Evolutionary conservation across 2,113 vertebrate species (phyloP).

Genomic region (Triplophysa dalaica): DNA sequence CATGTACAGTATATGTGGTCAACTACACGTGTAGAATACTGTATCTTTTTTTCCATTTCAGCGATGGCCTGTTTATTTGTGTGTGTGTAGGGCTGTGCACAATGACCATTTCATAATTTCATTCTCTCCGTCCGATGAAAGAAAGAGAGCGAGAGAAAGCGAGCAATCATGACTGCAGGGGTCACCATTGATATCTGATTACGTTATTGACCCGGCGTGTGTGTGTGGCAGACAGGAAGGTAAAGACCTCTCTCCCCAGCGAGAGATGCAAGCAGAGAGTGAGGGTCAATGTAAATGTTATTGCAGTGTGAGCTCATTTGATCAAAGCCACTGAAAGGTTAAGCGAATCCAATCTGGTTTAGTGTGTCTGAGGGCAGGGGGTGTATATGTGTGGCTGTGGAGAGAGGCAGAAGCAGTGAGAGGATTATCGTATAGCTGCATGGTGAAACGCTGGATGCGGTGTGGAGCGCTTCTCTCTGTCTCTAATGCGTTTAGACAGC

Average conservation of each 20-base stretch:
- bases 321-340: slow-evolving; percentile 84
- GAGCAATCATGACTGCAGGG: slow-evolving; percentile 64
- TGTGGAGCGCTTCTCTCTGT: slow-evolving; percentile 80
- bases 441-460: slow-evolving; percentile 78
- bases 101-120: slow-evolving; percentile 63
- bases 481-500: slow-evolving; percentile 81
- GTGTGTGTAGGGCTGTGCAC: slow-evolving; percentile 40
- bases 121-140: slow-evolving; percentile 61
- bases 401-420: slow-evolving; percentile 75
- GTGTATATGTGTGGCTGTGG: slow-evolving; percentile 58
- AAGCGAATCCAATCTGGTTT: slow-evolving; percentile 86
- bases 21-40: neutral
- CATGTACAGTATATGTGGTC: neutral
- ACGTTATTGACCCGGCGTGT: slow-evolving; percentile 75
- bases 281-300: slow-evolving; percentile 84
- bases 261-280: slow-evolving; percentile 46
- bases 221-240: slow-evolving; percentile 52
- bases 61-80: slow-evolving; percentile 4
- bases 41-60: neutral
- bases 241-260: slow-evolving; percentile 42
- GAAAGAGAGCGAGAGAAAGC: slow-evolving; percentile 55
- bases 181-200: slow-evolving; percentile 77
- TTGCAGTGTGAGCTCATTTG: slow-evolving; percentile 83
- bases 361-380: slow-evolving; percentile 81
- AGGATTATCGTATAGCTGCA: slow-evolving; percentile 80